These are phyloP conservation scores for Linepithema humile DNA, from an alignment of 1,140 invertebrate species.

Conservation along the genomic window DNA sequence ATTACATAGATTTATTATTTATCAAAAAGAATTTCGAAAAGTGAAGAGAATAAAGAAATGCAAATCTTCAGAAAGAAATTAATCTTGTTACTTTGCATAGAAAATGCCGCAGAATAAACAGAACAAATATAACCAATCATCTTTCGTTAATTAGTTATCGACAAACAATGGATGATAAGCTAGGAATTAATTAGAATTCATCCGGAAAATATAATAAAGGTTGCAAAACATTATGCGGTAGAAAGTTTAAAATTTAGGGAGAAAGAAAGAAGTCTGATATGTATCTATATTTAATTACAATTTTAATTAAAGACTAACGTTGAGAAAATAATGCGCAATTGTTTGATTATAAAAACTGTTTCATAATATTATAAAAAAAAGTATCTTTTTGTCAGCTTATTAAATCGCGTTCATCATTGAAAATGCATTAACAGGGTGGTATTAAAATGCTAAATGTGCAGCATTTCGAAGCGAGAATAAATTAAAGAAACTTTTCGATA, in stretches of 20 bases:
- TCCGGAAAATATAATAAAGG: not conserved
- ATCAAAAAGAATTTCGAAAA: no score
- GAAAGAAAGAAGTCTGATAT: not conserved
- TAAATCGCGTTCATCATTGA: not conserved
- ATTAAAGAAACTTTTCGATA: not conserved
- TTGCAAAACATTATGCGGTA: not conserved
- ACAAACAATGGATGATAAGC: no score
- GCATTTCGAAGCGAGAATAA: not conserved
- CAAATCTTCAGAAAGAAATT: no score
- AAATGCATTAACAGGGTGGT: not conserved
- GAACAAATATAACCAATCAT: not conserved
- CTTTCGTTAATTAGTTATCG: no score
- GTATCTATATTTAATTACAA: conserved; percentile 13
- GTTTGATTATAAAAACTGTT: not conserved
- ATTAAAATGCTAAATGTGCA: not conserved
- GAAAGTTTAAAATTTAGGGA: not conserved
- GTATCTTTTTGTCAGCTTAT: not conserved
- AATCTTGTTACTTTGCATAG: no score
- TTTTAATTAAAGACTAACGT: not conserved
- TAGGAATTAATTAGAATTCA: no score
- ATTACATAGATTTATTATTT: no score
- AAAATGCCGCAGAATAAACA: no score
- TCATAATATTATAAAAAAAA: not conserved
- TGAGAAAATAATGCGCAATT: not conserved
- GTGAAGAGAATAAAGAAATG: no score